Conservation (phyloP, 1,140 invertebrate species). For the Euglossa dilemma region DNA sequence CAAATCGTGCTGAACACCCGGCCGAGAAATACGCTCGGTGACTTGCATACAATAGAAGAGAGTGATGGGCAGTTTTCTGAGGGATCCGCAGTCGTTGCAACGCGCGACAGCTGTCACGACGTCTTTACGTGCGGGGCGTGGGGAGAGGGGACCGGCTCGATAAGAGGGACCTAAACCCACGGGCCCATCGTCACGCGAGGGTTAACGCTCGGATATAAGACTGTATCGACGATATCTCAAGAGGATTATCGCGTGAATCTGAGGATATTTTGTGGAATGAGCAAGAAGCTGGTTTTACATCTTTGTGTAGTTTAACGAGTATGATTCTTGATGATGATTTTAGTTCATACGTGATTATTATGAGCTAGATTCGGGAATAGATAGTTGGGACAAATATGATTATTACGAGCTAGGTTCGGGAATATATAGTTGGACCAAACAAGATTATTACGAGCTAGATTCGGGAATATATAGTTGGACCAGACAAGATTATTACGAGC, state of each 20-base stretch:
- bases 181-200: background rate
- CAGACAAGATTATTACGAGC: too few relatives aligned
- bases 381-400: too few relatives aligned
- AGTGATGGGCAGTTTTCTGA: constrained; percentile 62
- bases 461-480: too few relatives aligned
- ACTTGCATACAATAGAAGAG: constrained; percentile 65
- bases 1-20: constrained; percentile 34
- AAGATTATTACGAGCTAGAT: too few relatives aligned
- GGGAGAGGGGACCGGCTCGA: constrained; percentile 33
- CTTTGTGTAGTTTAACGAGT: too few relatives aligned
- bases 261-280: too few relatives aligned
- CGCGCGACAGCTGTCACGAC: constrained; percentile 58
- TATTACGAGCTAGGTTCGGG: too few relatives aligned
- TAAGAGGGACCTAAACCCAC: constrained; percentile 49
- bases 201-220: constrained; percentile 31
- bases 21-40: constrained; percentile 50
- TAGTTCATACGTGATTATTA: too few relatives aligned
- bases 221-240: constrained; percentile 44
- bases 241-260: background rate
- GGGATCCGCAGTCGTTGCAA: constrained; percentile 50
- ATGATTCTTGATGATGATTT: too few relatives aligned
- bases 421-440: too few relatives aligned
- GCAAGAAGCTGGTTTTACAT: too few relatives aligned
- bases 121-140: constrained; percentile 11
- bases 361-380: too few relatives aligned